phyloP scores from a whole-genome alignment of 2,888 invertebrate species.

The Folsomia manolachei region DNA sequence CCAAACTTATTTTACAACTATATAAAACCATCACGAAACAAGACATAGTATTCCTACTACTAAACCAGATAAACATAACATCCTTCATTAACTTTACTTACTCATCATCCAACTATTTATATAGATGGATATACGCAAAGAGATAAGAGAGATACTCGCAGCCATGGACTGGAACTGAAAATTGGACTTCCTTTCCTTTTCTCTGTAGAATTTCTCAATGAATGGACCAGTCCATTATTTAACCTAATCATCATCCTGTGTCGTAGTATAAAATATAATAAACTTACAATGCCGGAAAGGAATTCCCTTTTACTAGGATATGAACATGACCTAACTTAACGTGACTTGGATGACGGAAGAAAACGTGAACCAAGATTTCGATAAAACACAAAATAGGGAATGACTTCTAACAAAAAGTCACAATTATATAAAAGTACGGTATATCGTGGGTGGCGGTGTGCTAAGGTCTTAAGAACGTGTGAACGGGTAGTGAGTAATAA shows the following conservation, averaged over 20 bases:
- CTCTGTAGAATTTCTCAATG: conserved; percentile 31
- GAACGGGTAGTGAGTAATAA: too few species aligned
- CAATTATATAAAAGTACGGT: too few species aligned
- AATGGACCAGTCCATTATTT: conserved; percentile 47
- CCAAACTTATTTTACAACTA: too few species aligned
- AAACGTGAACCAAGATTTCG: background rate
- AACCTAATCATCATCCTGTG: background rate
- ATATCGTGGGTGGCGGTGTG: too few species aligned
- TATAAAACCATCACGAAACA: background rate
- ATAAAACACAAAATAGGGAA: background rate
- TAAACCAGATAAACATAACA: background rate
- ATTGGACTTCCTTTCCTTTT: conserved; percentile 4
- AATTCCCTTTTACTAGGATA: background rate
- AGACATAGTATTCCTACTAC: background rate
- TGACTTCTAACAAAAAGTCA: too few species aligned
- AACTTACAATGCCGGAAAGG: background rate
- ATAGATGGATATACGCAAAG: conserved; percentile 5
- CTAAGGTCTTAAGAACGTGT: too few species aligned
- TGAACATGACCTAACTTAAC: background rate
- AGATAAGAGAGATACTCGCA: background rate
- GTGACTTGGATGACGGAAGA: background rate
- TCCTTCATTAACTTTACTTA: background rate
- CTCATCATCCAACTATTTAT: background rate
- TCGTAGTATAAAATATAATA: background rate
- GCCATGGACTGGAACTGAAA: background rate